Base-by-base conservation (phyloP, 2,888 invertebrate genomes). In the Mythimna impura region DNA sequence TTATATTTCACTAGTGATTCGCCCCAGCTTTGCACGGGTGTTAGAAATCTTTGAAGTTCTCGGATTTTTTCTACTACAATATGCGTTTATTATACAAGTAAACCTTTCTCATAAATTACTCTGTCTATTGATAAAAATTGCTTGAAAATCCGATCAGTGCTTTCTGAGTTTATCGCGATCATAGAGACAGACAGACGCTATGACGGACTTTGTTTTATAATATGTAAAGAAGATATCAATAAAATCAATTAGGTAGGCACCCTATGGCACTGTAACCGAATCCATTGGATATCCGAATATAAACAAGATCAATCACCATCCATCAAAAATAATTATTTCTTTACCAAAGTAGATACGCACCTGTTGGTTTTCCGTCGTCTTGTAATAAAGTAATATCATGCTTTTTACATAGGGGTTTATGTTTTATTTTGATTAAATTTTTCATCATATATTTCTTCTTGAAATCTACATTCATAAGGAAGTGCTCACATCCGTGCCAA, bases 281-380 rank as follows among this genome's bases (percentile, higher is more conserved):
- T 58, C 22, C 40, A 25, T 64, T 40, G 22, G 40, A 57, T 61
- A 47, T 54, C 30, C 47, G n/a, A 65, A 52, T 17, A 65, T 55
- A 22, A 77, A 22, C 55, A 52, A 2, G 22, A 67, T 80, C 73
- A 68, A 72, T 80, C 79, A 62, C 65, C 83, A 72, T 78, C 83
- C 67, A 54, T 82, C 83, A 80, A 66, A 64, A 54, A 47, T 58
- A 72, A 61, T 70, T 43, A 66, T 67, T 71, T 78, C 60, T 66
- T 57, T 30, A 30, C 7, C 20, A 57, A 54, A 57, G 36, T 65
- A 65, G 60, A 25, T 30, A 62, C 57, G 30, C 66, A 63, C 62
- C 78, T 55, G 70, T 70, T 63, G 57, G 50, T 50, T 66, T 66
- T 54, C 57, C 54, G 43, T 54, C 17, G 17, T 14, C 61, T 25